Evolutionary conservation across 2,113 vertebrate genomes (phyloP).

Genomic region (Sigmodon hispidus): DNA sequence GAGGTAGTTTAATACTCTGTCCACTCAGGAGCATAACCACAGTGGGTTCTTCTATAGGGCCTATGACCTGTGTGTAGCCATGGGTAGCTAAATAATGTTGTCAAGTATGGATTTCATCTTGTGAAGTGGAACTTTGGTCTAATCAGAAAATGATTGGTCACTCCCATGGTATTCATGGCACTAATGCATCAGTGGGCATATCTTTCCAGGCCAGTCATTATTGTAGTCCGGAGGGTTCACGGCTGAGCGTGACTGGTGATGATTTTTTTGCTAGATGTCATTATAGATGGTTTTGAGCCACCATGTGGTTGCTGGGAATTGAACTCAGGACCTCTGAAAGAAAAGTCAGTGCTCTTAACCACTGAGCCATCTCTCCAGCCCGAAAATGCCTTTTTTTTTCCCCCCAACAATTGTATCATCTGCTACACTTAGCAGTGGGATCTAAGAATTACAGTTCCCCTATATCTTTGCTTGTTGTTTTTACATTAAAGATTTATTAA

Average conservation of each 20-base stretch:
- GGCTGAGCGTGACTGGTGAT: not conserved
- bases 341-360: too few species aligned
- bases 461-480: not conserved
- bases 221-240: not conserved
- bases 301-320: too few species aligned
- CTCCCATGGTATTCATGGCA: not conserved
- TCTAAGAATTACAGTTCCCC: not conserved
- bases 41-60: not conserved
- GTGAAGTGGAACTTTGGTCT: not conserved
- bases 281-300: too few species aligned
- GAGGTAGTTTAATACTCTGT: not conserved
- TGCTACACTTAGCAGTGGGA: not conserved
- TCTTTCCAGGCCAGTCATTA: not conserved
- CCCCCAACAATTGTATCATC: not conserved
- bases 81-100: not conserved
- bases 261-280: too few species aligned
- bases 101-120: not conserved
- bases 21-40: not conserved
- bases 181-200: not conserved
- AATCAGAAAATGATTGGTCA: not conserved
- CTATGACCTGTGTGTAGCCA: not conserved
- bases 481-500: conserved; percentile 9
- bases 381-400: not conserved
- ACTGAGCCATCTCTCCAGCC: too few species aligned
- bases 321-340: too few species aligned